A percentile compares a stretch with the other conserved stretches of the same genome.
phyloP scores from a whole-genome alignment of 2,113 vertebrate genomes.

The Emberiza fucata region DNA sequence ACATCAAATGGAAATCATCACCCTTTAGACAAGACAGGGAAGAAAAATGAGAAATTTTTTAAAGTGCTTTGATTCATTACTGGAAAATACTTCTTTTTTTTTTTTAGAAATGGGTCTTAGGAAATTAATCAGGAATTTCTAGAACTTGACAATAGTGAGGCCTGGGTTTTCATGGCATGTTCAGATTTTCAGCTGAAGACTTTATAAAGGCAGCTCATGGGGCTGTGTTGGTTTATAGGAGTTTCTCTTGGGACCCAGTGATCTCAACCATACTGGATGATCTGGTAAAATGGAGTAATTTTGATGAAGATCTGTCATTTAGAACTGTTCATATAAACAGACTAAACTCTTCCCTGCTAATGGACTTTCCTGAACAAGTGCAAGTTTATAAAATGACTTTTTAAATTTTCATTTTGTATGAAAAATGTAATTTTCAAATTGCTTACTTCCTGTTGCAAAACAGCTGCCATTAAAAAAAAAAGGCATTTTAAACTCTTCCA shows the following conservation, averaged over 20 bases:
- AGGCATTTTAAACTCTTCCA: neutral
- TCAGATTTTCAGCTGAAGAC: neutral
- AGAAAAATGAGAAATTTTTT: neutral
- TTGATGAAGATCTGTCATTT: neutral
- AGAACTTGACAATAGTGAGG: neutral
- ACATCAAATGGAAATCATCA: neutral
- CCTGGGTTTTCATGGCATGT: neutral
- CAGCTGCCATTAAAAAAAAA: neutral
- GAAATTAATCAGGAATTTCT: neutral
- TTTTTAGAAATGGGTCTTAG: neutral
- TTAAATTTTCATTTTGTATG: too few species aligned
- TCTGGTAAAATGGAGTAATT: neutral
- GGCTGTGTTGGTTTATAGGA: neutral
- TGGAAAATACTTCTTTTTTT: neutral
- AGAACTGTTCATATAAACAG: neutral
- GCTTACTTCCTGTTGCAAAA: neutral
- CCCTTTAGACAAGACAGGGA: neutral
- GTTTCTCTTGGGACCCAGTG: neutral
- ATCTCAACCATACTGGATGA: neutral
- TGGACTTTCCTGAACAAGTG: neutral
- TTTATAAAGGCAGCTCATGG: neutral
- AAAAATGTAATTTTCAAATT: neutral
- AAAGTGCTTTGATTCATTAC: neutral
- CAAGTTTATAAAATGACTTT: neutral
- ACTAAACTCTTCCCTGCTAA: neutral